These are phyloP conservation scores for Rugalucina vietnamica DNA, from an alignment of 2,888 invertebrate species.

Conservation along the genomic window DNA sequence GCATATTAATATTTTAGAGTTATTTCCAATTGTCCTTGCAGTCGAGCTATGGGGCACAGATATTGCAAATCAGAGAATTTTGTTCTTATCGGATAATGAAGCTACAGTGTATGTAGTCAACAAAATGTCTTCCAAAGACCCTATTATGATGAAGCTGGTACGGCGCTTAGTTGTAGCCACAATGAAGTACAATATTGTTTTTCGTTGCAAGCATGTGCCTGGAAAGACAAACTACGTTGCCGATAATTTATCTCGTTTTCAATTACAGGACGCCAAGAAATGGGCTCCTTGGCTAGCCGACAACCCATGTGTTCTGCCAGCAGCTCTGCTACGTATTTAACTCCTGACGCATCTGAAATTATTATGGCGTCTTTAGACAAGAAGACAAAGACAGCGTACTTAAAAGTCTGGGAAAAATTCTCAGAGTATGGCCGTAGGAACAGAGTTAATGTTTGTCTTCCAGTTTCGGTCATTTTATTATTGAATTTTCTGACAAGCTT, in stretches of 20 bases:
- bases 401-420: not conserved
- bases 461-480: not conserved
- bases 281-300: not conserved
- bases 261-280: constrained; percentile 45
- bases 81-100: constrained; percentile 44
- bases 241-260: constrained; percentile 38
- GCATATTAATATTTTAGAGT: constrained; percentile 22
- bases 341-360: not conserved
- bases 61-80: constrained; percentile 36
- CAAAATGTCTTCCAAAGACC: constrained; percentile 27
- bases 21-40: constrained; percentile 40
- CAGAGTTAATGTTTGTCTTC: not conserved
- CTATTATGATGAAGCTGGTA: constrained; percentile 26
- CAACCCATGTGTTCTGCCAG: not conserved
- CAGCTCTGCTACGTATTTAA: not conserved
- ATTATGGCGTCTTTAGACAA: not conserved
- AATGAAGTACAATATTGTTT: constrained; percentile 26
- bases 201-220: constrained; percentile 32
- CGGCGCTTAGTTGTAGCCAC: constrained; percentile 29
- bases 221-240: constrained; percentile 31
- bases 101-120: too few relatives aligned
- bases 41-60: constrained; percentile 39
- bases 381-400: not conserved
- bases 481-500: not conserved
- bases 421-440: not conserved